Percentiles rank a stretch among this genome's conserved stretches.
phyloP scores from a whole-genome alignment of 1,140 invertebrate species.

The Trichonephila clavipes region DNA sequence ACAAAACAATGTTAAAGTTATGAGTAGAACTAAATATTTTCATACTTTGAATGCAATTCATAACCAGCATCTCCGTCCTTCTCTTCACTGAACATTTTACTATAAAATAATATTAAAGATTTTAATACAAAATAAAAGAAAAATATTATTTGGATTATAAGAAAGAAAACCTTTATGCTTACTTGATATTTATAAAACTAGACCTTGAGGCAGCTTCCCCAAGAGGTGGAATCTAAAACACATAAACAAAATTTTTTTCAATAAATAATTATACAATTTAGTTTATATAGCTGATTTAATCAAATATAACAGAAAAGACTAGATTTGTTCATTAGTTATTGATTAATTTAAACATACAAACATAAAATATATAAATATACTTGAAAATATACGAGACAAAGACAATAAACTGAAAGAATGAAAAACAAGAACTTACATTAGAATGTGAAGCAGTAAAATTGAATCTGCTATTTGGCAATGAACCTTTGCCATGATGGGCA shows the following conservation, averaged over 20 bases:
- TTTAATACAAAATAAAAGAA: not conserved
- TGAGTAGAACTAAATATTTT: not conserved
- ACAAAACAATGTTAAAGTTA: no score
- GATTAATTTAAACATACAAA: no score
- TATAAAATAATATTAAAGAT: not conserved
- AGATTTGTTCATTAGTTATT: no score
- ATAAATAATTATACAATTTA: no score
- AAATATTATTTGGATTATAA: not conserved
- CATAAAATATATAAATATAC: no score
- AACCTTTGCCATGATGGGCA: constrained; percentile 58
- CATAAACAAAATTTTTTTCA: no score
- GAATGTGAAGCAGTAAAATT: constrained; percentile 45
- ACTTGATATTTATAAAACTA: constrained; percentile 73
- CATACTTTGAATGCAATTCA: constrained; percentile 69
- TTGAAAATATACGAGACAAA: no score
- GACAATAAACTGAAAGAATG: not conserved
- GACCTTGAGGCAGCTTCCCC: constrained; percentile 70
- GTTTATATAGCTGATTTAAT: no score
- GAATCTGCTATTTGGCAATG: constrained; percentile 53
- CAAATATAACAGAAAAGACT: no score
- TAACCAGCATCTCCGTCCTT: constrained; percentile 38
- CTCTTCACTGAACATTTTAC: constrained; percentile 74
- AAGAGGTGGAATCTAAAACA: constrained; percentile 62
- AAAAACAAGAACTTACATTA: constrained; percentile 49
- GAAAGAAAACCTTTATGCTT: not conserved